phyloP scores from a whole-genome alignment of 2,113 vertebrate genomes.

The Aptenodytes forsteri region DNA sequence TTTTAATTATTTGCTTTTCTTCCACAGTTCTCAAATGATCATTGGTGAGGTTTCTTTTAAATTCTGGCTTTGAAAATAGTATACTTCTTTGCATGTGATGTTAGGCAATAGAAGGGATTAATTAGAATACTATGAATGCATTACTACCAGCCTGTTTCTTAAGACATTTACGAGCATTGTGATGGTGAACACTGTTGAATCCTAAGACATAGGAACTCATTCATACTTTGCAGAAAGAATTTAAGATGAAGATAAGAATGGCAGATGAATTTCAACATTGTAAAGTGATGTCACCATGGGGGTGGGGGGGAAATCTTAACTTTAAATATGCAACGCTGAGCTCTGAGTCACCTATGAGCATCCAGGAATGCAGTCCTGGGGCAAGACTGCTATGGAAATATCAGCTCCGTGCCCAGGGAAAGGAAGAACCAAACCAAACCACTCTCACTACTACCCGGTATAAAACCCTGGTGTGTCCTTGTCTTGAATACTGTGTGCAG shows the following conservation, averaged over 20 bases:
- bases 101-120: background rate
- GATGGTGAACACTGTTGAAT: background rate
- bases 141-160: background rate
- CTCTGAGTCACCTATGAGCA: background rate
- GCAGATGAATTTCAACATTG: background rate
- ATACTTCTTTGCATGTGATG: background rate
- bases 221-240: background rate
- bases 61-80: background rate
- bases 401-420: background rate
- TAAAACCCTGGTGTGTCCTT: background rate
- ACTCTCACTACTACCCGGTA: background rate
- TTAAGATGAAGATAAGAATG: background rate
- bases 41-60: background rate
- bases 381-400: background rate
- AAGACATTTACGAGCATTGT: background rate
- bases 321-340: background rate
- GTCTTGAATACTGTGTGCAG: background rate
- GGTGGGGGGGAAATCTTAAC: background rate
- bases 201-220: background rate
- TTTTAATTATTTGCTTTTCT: slow-evolving; percentile 20
- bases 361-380: background rate
- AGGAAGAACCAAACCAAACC: background rate
- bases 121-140: background rate
- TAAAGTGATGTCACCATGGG: background rate
- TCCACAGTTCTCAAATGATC: background rate